Base-by-base conservation (phyloP, 2,888 invertebrate genomes). In the Alviniconcha strummeri region DNA sequence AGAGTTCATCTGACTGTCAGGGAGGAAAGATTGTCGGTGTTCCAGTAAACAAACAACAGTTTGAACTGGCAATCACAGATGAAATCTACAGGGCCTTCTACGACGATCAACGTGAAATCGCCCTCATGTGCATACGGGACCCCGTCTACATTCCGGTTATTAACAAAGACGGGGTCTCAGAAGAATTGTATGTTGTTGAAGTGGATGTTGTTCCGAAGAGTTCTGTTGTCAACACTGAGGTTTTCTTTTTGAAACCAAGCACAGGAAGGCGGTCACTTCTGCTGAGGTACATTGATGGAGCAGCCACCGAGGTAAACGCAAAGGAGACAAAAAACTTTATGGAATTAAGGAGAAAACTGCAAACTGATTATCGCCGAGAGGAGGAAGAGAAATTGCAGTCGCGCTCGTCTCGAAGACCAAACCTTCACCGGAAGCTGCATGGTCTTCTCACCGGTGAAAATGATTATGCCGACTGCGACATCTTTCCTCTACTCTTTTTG, bases 391-490 rank as follows among this genome's bases (percentile, higher is more conserved):
- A 19, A 19, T 19, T 5, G 56, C 64, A 64, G 77, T 36, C 36
- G 36, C 36, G 36, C 36, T 36, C 36, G 36, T 36, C 13, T 15
- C 36, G 13, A 5, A 60, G 64, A 13, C 57, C 36, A 36, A 36
- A 75, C 52, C 67, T 6, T 17, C 75, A 13, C 64, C 72, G 81
- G n/a, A 85, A 85, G 57, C 83, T 88, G 36, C 64, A 86, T 17
- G 84, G 87, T 80, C 81, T 87, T 11, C 79, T 86, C 15, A 85
- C 87, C 55, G 86, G 86, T 55, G 88, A 87, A 54, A 67, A 83
- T 54, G 85, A 86, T 17, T 71, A 19, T 54, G 60, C 87, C n/a
- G 76, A 81, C 19, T 84, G 84, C 57, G 86, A 83, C n/a, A 74
- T 87, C 5, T 88, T 84, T 77, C 85, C 86, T 11, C 74, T 88